Base-by-base conservation (phyloP, 2,888 invertebrate genomes). In the Lasius platythorax region DNA sequence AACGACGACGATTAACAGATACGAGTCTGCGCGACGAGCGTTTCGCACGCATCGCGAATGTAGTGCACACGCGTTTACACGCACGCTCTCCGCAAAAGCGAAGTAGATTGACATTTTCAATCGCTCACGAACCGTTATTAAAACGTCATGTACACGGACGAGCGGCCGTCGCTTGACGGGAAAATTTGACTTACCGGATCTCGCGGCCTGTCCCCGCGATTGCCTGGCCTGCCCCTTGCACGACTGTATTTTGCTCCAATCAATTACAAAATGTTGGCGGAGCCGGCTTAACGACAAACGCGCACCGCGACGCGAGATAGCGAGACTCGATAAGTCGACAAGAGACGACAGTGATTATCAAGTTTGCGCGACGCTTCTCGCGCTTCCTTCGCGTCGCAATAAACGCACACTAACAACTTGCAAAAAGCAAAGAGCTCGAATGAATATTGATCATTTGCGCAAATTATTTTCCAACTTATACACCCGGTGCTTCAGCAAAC, bases 101-200 rank as follows among this genome's bases (percentile, higher is more conserved):
- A 40, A 58, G 74, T 66, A 72, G 81, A 84, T 81, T 68, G 82
- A 79, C 83, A 70, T 68, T 81, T 84, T 74, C 73, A 72, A 84
- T 84, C 84, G 73, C 73, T 82, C 82, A 56, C 56, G 67, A 74
- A 82, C 84, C 64, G 84, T 82, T 84, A 84, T 84, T 82, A 82
- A 82, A 84, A 84, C 74, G 84, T 84, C 82, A 81, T 81, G 72
- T 46, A 81, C 72, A 73, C 53, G 84, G 68, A 70, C 70, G 66
- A 73, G 82, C 61, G 73, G 72, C 50, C 79, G 61, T 81, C 73
- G 79, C 46, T 61, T 63, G 79, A 81, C 61, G 73, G 73, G 79
- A 73, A 81, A 81, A 73, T 81, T 81, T 73, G 79, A 81, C 79
- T 79, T 79, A 79, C 79, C 61, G 79, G 73, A 81, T 81, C 79